Percentiles rank a stretch among this genome's conserved stretches.
phyloP scores from a whole-genome alignment of 2,113 vertebrate species.

The Labeo rohita region DNA sequence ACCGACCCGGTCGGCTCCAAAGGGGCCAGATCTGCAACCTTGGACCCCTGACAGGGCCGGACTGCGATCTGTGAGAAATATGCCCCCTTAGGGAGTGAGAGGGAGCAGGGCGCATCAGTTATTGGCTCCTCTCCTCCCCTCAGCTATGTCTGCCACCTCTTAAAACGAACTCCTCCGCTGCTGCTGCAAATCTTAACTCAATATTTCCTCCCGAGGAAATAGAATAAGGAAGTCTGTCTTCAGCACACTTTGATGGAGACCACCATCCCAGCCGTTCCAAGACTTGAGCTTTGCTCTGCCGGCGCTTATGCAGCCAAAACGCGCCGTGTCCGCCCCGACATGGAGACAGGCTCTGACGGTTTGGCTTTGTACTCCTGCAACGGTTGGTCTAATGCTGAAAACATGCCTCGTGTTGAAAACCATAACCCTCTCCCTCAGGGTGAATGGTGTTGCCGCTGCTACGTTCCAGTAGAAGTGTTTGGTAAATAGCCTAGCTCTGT shows the following conservation, averaged over 20 bases:
- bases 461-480: slow-evolving; percentile 67
- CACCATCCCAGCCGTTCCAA: slow-evolving; percentile 70
- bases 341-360: slow-evolving; percentile 67
- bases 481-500: slow-evolving; percentile 72
- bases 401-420: slow-evolving; percentile 76
- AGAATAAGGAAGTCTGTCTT: slow-evolving; percentile 74
- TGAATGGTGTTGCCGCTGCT: slow-evolving; percentile 64
- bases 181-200: slow-evolving; percentile 67
- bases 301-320: slow-evolving; percentile 36
- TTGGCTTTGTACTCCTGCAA: slow-evolving; percentile 68
- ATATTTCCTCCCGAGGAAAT: slow-evolving; percentile 73
- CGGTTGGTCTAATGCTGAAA: slow-evolving; percentile 74
- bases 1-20: background rate
- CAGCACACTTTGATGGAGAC: slow-evolving; percentile 65
- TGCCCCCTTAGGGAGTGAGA: slow-evolving; percentile 20
- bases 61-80: background rate
- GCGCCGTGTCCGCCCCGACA: slow-evolving; percentile 67
- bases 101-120: slow-evolving; percentile 13
- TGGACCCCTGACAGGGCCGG: background rate
- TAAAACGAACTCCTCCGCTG: slow-evolving; percentile 54
- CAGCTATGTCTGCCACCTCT: slow-evolving; percentile 45
- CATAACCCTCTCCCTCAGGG: slow-evolving; percentile 73
- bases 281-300: slow-evolving; percentile 57
- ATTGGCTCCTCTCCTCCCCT: slow-evolving; percentile 42
- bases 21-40: slow-evolving; percentile 44